Base-by-base conservation (phyloP, 2,888 invertebrate species). In the Aporophyla lueneburgensis region DNA sequence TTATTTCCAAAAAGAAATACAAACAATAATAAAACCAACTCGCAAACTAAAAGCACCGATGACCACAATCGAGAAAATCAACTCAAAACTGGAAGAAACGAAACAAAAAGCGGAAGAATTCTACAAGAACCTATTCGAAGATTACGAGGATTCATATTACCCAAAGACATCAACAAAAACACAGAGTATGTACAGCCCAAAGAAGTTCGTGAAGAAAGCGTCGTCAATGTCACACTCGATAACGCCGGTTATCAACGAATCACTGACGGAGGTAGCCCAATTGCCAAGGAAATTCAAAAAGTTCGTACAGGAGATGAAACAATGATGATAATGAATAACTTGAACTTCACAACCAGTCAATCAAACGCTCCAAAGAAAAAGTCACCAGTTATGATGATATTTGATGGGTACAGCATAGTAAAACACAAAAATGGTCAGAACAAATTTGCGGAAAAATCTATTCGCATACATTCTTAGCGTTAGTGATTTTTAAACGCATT, bases 341-440 rank as follows among this genome's bases (percentile, higher is more conserved):
- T 82, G 24, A 87, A 83, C 46, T 71, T 85, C 62, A 85, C 85
- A 43, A 77, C 88, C 43, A 87, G 82, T 58, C 77, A 87, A 58
- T 83, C 86, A 43, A 87, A 85, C 59, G 83, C 78, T 43, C 80
- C 88, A 19, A 89, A 88, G 65, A 91, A 90, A 65, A 92, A 92
- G 56, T 74, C 85, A 27, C 91, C 93, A 62, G 89, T 93, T 63
- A 94, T 96, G 10, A 93, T 94, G 78, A 96, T 96, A 67, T 93
- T 93, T 87, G 96, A 96, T 89, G 96, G 96, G 12, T 96, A 96
- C 78, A 96, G 96, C 88, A 92, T 95, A 66, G 94, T 95, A 9
- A 94, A 95, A 86, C 93, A 95, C 83, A 95, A 94, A 79, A 95
- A 96, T 90, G 96, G 95, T 6, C 91, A 95, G 83, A 95, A 95